Evolutionary conservation across 2,888 invertebrate species (phyloP).

Genomic region (Dorcus hopei): DNA sequence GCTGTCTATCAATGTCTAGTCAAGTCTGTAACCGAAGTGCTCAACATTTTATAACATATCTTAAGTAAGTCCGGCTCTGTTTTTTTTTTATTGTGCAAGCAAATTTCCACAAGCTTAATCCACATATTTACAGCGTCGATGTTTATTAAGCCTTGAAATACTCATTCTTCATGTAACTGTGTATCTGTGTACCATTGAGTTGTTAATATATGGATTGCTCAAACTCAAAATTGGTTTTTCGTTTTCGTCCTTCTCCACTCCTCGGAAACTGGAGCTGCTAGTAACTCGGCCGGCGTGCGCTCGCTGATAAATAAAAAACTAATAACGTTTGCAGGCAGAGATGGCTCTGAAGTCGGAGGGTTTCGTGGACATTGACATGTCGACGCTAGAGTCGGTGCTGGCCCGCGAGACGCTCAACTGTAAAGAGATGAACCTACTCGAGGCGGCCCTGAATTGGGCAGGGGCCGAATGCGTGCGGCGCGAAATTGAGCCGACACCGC

Average conservation of each 20-base stretch:
- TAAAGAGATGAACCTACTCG: constrained; percentile 86
- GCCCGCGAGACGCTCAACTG: constrained; percentile 92
- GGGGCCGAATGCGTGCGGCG: constrained; percentile 83
- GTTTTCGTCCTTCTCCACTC: not conserved
- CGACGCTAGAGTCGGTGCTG: constrained; percentile 87
- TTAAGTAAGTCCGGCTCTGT: constrained; percentile 21
- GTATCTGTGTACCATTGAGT: constrained; percentile 37
- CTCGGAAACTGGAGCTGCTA: too few relatives aligned
- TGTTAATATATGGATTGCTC: constrained; percentile 48
- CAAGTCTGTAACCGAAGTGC: constrained; percentile 18
- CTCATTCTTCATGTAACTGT: constrained; percentile 2
- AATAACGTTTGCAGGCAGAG: constrained; percentile 67
- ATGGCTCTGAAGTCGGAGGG: constrained; percentile 95
- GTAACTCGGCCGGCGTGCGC: not conserved
- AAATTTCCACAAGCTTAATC: constrained; percentile 30
- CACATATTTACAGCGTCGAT: constrained; percentile 45
- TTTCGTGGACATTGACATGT: constrained; percentile 92
- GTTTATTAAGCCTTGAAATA: constrained; percentile 28
- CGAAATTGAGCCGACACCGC: constrained; percentile 76
- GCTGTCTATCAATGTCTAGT: too few relatives aligned
- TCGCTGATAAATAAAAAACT: not conserved
- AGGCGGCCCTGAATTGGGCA: constrained; percentile 92
- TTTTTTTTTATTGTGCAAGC: constrained; percentile 3
- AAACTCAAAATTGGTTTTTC: constrained; percentile 26
- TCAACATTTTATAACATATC: constrained; percentile 34